phyloP scores from a whole-genome alignment of 2,797 vertebrate species.

The Babyrousa celebensis region DNA sequence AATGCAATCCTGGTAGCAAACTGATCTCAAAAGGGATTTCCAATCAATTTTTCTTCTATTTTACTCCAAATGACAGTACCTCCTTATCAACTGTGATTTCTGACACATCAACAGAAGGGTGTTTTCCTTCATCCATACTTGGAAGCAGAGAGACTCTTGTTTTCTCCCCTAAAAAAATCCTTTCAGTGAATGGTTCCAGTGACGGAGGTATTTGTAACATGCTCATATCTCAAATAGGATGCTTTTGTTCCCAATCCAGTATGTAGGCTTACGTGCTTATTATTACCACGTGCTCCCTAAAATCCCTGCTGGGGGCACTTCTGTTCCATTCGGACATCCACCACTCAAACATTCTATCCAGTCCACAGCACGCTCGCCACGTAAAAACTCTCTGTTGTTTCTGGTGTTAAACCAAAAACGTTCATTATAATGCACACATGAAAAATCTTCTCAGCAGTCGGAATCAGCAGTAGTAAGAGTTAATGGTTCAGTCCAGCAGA shows the following conservation, averaged over 20 bases:
- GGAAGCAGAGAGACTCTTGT: conserved; percentile 43
- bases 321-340: conserved; percentile 58
- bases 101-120: background rate
- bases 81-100: conserved; percentile 44
- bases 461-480: conserved; percentile 87
- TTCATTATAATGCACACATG: conserved; percentile 75
- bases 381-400: conserved; percentile 69
- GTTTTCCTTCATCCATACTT: background rate
- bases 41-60: background rate
- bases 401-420: conserved; percentile 66
- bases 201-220: background rate
- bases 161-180: background rate
- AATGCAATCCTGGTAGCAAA: conserved; percentile 41
- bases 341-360: conserved; percentile 74
- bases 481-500: conserved; percentile 87
- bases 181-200: conserved; percentile 58
- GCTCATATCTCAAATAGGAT: conserved; percentile 58
- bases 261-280: conserved; percentile 23
- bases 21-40: background rate
- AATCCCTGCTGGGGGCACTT: conserved; percentile 43
- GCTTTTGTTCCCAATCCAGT: conserved; percentile 62
- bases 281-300: conserved; percentile 65
- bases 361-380: conserved; percentile 68
- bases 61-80: background rate
- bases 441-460: conserved; percentile 63